Base-by-base conservation (phyloP, 2,888 invertebrate species). In the Chorisops tibialis region DNA sequence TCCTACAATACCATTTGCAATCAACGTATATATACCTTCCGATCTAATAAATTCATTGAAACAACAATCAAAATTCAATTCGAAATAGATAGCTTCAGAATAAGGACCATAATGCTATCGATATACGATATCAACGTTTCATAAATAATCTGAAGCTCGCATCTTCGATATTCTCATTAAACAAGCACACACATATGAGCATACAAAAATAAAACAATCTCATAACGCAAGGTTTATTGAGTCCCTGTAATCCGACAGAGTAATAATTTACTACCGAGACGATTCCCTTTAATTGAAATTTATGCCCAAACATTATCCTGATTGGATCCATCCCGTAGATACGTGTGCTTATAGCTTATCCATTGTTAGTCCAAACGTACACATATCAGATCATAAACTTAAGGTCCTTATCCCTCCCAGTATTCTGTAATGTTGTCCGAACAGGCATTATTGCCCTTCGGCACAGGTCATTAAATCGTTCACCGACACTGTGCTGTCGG, bases 271-370 rank as follows among this genome's bases (percentile, higher is more conserved):
- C 56, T 30, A 21, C 45, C 18, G 45, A 45, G 56, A 56, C 56
- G 56, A 56, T 56, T 56, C 56, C 43, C 45, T 63, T 63, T 63
- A 63, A 63, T 63, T 63, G 63, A 54, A 63, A 63, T 63, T 63
- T 63, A 63, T 63, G 63, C 59, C 24, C 59, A 39, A 59, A 48
- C 59, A 59, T 54, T 63, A 54, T 63, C 51, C 63, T 60, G 59
- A 60, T 63, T 60, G 59, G 54, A 54, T 41, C 50, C 56, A 45
- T 56, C 45, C 45, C 43, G 18, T 22, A 43, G 56, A 56, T 56
- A 56, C 43, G 35, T 56, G 43, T 56, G 43, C 56, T 43, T 43
- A 24, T 30, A 30, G 56, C 56, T 56, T 43, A 43, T 45, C 43
- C 56, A 56, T 56, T 56, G 56, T 56, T 56, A 43, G 43, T 30